A percentile compares a stretch with the other conserved stretches of the same genome.
Conservation (phyloP, 2,888 invertebrate genomes). For the Ptycholaimellus sp. region DNA sequence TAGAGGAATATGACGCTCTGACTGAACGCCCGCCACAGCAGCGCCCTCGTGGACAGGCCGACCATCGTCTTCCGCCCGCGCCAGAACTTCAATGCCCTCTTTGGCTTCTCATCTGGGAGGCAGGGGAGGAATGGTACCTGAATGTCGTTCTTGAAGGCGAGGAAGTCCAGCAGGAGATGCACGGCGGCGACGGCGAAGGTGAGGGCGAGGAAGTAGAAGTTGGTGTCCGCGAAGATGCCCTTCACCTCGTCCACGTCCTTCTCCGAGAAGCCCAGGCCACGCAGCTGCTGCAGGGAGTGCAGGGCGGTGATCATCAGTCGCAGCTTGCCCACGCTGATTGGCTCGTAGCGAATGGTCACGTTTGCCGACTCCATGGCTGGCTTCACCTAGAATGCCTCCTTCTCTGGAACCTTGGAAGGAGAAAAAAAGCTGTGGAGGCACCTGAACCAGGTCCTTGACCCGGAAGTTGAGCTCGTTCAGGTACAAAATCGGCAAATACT, state of each 20-base stretch:
- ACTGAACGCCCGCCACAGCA: slow-evolving; percentile 78
- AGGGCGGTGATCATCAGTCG: slow-evolving; percentile 27
- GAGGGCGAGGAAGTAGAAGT: slow-evolving; percentile 61
- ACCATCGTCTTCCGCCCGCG: slow-evolving; percentile 55
- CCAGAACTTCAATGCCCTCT: too few species aligned
- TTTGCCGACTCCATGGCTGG: slow-evolving; percentile 8
- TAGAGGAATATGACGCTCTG: slow-evolving; percentile 72
- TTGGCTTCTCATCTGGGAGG: too few species aligned
- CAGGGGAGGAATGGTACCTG: neutral
- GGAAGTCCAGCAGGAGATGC: slow-evolving; percentile 82
- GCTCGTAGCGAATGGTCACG: slow-evolving; percentile 14
- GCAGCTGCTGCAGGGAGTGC: slow-evolving; percentile 25
- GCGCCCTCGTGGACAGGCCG: slow-evolving; percentile 47
- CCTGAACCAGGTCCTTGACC: slow-evolving; percentile 42
- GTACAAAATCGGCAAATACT: slow-evolving; percentile 54
- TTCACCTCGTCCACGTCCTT: slow-evolving; percentile 67
- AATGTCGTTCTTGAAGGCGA: slow-evolving; percentile 92
- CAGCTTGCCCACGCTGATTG: slow-evolving; percentile 20
- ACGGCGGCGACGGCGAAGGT: slow-evolving; percentile 70
- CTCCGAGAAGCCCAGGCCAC: slow-evolving; percentile 50
- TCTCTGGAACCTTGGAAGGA: neutral
- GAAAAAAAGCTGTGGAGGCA: slow-evolving; percentile 8
- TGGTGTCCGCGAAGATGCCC: slow-evolving; percentile 80
- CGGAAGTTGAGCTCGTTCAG: slow-evolving; percentile 59
- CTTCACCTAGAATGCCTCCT: slow-evolving; percentile 5